A percentile compares a stretch with the other conserved stretches of the same genome.
Evolutionary conservation across 2,797 vertebrate species (phyloP).

Genomic region (Esox masquinongy): DNA sequence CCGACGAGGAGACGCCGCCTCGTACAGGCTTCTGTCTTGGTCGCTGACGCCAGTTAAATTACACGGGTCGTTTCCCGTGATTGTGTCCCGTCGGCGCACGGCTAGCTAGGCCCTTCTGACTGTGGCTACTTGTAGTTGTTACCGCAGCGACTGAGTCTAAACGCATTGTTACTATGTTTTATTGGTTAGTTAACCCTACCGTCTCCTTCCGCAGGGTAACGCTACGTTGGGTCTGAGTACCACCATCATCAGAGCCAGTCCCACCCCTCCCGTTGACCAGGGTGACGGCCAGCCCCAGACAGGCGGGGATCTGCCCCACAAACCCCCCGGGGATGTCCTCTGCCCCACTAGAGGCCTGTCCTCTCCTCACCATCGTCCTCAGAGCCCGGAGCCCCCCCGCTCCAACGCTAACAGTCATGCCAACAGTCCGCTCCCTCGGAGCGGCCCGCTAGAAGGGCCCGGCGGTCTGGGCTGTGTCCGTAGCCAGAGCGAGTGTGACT

Average conservation of each 20-base stretch:
- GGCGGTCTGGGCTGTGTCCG: constrained; percentile 53
- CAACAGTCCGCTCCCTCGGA: neutral
- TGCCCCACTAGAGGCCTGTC: constrained; percentile 42
- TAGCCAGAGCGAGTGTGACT: constrained; percentile 66
- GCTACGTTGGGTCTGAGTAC: constrained; percentile 83
- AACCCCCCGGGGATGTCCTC: constrained; percentile 17
- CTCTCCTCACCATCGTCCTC: constrained; percentile 41
- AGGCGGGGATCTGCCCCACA: neutral
- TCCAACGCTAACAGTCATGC: constrained; percentile 5
- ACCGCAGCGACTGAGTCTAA: neutral
- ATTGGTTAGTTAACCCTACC: constrained; percentile 3
- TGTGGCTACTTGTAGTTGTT: neutral
- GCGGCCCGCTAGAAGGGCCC: neutral
- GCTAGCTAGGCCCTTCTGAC: neutral
- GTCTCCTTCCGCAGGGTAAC: constrained; percentile 71
- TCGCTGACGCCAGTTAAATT: neutral
- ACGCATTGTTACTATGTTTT: too few species aligned
- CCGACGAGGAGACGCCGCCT: neutral
- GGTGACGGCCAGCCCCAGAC: constrained; percentile 25
- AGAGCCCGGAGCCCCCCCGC: constrained; percentile 44
- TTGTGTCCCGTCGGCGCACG: neutral
- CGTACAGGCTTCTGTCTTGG: neutral
- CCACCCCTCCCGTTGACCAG: constrained; percentile 76
- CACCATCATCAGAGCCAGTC: constrained; percentile 88
- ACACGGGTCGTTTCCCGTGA: neutral